Evolutionary conservation across 37 sponge, comb jelly and placozoan species (phyloP).

Genomic region (Cliona cf. orientalis): DNA sequence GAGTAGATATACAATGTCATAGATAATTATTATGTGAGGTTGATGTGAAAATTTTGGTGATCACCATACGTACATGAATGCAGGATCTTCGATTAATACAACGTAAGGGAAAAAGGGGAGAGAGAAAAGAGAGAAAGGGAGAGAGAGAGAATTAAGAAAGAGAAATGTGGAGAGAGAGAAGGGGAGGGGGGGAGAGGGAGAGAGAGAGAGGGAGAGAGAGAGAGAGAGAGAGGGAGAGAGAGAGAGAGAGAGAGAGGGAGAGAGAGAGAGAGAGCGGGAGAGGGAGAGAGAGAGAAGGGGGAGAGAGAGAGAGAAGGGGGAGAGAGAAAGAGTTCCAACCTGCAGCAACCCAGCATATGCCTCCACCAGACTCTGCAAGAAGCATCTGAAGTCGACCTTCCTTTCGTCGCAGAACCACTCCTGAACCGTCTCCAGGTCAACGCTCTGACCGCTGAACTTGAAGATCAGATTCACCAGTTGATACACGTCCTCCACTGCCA

Average conservation of each 20-base stretch:
- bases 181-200: neutral
- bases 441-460: slow-evolving; percentile 20
- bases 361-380: slow-evolving; percentile 33
- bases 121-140: neutral
- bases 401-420: slow-evolving; percentile 55
- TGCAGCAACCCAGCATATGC: slow-evolving; percentile 7
- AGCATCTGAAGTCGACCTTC: slow-evolving; percentile 39
- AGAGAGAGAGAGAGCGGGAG: neutral
- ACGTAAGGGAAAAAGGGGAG: neutral
- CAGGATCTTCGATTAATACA: neutral
- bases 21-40: too few species aligned
- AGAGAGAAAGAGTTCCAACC: neutral
- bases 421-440: slow-evolving; percentile 16
- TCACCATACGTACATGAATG: too few species aligned
- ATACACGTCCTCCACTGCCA: slow-evolving; percentile 47
- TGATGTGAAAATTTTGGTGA: too few species aligned
- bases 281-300: neutral
- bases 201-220: neutral
- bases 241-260: neutral
- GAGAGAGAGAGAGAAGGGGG: neutral
- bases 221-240: neutral
- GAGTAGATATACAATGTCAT: too few species aligned
- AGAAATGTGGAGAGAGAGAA: neutral
- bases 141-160: neutral
- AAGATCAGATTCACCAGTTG: slow-evolving; percentile 45